Evolutionary conservation across 2,113 vertebrate genomes (phyloP), one percentile per base, ranked within the genome.

Genomic region (Centropus unirufus): DNA sequence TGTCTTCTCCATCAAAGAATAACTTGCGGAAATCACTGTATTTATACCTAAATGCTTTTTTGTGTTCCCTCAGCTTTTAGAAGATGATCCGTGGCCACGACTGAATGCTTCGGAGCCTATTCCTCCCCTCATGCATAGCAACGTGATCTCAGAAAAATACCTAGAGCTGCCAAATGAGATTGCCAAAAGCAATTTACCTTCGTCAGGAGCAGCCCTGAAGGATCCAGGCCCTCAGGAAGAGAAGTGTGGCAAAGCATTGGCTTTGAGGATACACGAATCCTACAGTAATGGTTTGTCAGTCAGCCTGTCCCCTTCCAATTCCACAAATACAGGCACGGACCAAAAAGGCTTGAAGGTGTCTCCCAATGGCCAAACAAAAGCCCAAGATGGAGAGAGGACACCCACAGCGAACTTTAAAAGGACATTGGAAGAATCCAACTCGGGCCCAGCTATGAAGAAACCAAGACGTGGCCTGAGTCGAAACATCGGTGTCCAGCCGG

Each of bases 351-450:
- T 96, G 64, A 98, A 97, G 91, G 88, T 64, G 26, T 83, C 97
- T 59, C 97, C 95, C 42, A 63, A 68, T 13, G 95, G 97, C 40
- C 96, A 83, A 7, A 91, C 89, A 30, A 98, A 98, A 96, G 96
- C 97, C 61, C 97, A 96, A 74, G 98, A 98, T 12, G 95, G 97
- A 21, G 98, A 98, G 97, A 91, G 96, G 97, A 93, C 97, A 52
- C 97, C 97, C 11, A 68, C 96, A 19, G 97, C 87, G 9, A 98
- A 58, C 89, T 98, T 98, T 92, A 98, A 98, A 97, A 97, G 96
- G 97, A 98, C 98, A 55, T 44, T 97, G 89, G 96, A 98, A 86
- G 98, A 99, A 78, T 97, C 98, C 62, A 98, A 98, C 64, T 98
- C 96, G 26, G 97, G 97, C 66, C 98, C 98, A 22, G 93, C 96